Base-by-base conservation (phyloP, 1,140 invertebrate genomes). In the Cyclargus thomasi region DNA sequence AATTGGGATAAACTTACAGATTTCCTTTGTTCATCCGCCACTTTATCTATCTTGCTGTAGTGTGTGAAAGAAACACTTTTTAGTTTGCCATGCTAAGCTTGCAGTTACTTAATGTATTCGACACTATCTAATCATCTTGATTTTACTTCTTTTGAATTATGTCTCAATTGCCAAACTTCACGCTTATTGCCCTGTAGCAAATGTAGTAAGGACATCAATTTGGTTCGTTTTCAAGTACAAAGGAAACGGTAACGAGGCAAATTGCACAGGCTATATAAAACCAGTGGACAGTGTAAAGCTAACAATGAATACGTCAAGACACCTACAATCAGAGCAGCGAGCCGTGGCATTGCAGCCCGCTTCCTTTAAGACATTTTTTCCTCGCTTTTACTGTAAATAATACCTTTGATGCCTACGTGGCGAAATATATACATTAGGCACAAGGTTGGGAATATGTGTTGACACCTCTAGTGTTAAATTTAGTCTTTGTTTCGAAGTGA, bases 281-380 rank as follows among this genome's bases (percentile, higher is more conserved):
- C 39, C 39, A 47, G 39, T 47, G 11, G 14, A 47, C 39, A 47
- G 1, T 47, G 14, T 47, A 47, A 47, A 59, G 18, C 55, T 59
- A 20, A 59, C 55, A 59, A 59, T 59, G 55, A 59, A 21, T 59
- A 7, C 39, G 55, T 20, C 55, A 59, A 21, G 55, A 59, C 55
- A 59, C 55, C 55, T 6, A 18, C 55, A 59, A 59, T 59, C 55
- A 59, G 18, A 2, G 18, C 55, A 59, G 17, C 55, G n/a, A 59
- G 55, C 17, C 55, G 55, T 59, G 55, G 16, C 18, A 59, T 59
- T 59, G 55, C 55, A 59, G 55, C n/a, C 53, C 18, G 18, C 18
- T 59, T 59, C 55, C 55, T 59, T 11, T 59, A 59, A 59, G 18
- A 59, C 55, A 59, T 59, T 59, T 59, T 59, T 59, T 59, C 18